These are phyloP conservation scores for Tupaia tana DNA, from an alignment of 2,113 vertebrate species.

Conservation along the genomic window DNA sequence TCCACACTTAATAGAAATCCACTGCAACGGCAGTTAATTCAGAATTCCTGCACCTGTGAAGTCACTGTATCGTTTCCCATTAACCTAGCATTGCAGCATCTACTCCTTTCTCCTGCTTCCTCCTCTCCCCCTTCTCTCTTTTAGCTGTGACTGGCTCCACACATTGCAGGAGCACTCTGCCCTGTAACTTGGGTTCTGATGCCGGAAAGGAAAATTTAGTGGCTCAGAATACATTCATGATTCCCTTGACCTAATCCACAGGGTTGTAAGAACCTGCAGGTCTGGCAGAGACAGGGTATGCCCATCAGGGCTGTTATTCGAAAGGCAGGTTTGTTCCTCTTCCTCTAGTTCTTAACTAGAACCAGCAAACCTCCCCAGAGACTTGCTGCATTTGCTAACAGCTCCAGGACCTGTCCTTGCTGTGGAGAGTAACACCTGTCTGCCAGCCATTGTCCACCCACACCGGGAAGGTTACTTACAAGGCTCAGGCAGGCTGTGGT, in stretches of 20 bases:
- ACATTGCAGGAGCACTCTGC: background rate
- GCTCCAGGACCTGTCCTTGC: background rate
- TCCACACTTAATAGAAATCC: background rate
- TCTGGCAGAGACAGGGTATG: background rate
- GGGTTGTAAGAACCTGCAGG: background rate
- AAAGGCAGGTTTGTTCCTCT: background rate
- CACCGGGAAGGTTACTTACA: background rate
- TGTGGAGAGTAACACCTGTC: background rate
- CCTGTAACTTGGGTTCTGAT: background rate
- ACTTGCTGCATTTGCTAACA: background rate
- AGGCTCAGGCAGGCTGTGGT: background rate
- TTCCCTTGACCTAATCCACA: background rate
- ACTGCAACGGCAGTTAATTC: constrained; percentile 12
- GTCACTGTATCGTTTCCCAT: background rate
- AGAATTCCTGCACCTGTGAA: background rate
- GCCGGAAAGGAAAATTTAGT: background rate
- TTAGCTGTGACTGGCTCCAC: background rate
- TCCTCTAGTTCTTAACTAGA: background rate
- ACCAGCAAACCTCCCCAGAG: background rate
- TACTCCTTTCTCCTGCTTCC: rapidly evolving
- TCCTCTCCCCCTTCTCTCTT: no score
- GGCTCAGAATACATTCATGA: background rate
- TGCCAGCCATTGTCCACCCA: background rate
- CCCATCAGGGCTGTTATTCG: background rate
- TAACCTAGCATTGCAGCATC: background rate